Evolutionary conservation across 2,888 invertebrate genomes (phyloP).

Genomic region (Tuberolachnus salignus): DNA sequence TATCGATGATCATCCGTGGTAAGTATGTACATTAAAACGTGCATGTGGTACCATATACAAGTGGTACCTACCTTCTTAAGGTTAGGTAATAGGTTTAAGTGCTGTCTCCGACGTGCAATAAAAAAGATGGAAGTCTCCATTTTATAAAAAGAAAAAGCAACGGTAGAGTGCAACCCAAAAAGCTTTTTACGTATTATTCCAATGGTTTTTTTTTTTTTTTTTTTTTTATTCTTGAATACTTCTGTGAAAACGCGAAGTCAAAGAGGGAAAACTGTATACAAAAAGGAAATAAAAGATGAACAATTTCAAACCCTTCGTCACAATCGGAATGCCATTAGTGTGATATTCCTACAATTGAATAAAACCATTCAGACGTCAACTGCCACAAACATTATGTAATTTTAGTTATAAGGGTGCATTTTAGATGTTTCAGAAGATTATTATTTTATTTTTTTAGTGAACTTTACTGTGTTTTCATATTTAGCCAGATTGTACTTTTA

Average conservation of each 20-base stretch:
- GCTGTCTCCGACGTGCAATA: not conserved
- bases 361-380: constrained; percentile 50
- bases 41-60: not conserved
- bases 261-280: constrained; percentile 24
- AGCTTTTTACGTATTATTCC: constrained; percentile 51
- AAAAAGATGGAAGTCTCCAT: constrained; percentile 29
- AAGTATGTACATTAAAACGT: not conserved
- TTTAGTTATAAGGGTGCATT: constrained; percentile 24
- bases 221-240: no score
- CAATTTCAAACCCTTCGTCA: constrained; percentile 52
- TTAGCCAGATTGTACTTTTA: no score
- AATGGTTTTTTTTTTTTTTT: constrained; percentile 3
- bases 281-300: constrained; percentile 41
- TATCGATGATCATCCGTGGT: no score
- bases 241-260: not conserved
- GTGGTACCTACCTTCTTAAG: not conserved
- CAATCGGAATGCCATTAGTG: constrained; percentile 54
- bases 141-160: not conserved
- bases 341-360: constrained; percentile 50
- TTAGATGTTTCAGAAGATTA: constrained; percentile 9
- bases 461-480: constrained; percentile 2
- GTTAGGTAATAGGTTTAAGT: constrained; percentile 37
- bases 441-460: constrained; percentile 18
- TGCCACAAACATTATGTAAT: constrained; percentile 41
- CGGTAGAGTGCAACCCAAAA: constrained; percentile 11